Base-by-base conservation (phyloP, 2,113 vertebrate genomes). In the Dromas ardeola region DNA sequence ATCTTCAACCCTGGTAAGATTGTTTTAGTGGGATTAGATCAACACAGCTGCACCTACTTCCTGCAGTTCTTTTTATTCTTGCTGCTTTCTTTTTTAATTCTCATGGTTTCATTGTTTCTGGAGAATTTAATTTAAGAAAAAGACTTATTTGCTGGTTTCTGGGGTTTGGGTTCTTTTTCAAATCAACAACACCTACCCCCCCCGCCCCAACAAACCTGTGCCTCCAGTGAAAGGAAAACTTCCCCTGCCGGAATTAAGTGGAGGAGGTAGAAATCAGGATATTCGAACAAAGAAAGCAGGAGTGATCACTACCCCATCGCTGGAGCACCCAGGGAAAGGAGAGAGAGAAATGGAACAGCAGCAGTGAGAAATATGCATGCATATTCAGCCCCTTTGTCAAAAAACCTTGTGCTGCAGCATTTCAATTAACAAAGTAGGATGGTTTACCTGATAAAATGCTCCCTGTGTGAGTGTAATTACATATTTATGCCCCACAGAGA, bases 401-500 rank as follows among this genome's bases (percentile, higher is more conserved):
- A 98, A 97, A 97, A 96, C 95, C 87, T 93, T 70, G 95, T 96
- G 97, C 97, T 94, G 96, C 85, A 96, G 98, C 98, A 98, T 98
- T 98, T 98, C 98, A 98, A 98, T 98, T 98, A 98, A 98, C 98
- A 98, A 98, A 98, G 98, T 98, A 96, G 98, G 98, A 98, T 98
- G 98, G 98, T 98, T 98, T 98, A 98, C 98, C 98, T 98, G 98
- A 98, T 98, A 98, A 98, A 98, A 98, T 98, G 98, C 98, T 98
- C 98, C 98, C 98, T 98, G 98, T 98, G 98, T 98, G 98, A 98
- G 98, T 98, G 98, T 98, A 98, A 98, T 98, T 98, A 98, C 98
- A 98, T 98, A 98, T 98, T 98, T 98, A 98, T 98, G 98, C 97
- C 98, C 98, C 98, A 98, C 98, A 98, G 98, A 98, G 98, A 98